phyloP scores from a whole-genome alignment of 2,888 invertebrate genomes.

The Orchesellides sinensis region DNA sequence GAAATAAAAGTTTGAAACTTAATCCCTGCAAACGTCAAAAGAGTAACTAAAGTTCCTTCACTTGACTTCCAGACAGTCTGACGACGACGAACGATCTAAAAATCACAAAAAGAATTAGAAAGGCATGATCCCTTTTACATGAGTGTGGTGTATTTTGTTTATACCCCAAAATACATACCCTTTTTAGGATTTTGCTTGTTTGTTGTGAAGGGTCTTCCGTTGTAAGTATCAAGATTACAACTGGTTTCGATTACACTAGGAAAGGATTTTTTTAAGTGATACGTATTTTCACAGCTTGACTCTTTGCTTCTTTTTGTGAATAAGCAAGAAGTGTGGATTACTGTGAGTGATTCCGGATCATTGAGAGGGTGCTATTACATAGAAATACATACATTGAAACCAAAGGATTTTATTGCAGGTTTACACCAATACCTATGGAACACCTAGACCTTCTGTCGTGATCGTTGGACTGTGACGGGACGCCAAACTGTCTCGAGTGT shows the following conservation, averaged over 20 bases:
- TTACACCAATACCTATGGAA: not conserved
- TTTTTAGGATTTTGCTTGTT: not conserved
- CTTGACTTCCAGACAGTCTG: constrained; percentile 47
- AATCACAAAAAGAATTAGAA: not conserved
- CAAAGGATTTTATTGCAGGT: not conserved
- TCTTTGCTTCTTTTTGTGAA: too few relatives aligned
- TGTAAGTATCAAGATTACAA: constrained; percentile 28
- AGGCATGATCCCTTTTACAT: not conserved
- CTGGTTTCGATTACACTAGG: constrained; percentile 10
- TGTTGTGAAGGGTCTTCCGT: constrained; percentile 28
- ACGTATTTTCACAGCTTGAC: constrained; percentile 15
- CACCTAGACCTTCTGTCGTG: not conserved
- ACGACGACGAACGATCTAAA: constrained; percentile 14
- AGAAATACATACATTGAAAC: not conserved
- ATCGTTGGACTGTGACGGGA: constrained; percentile 26
- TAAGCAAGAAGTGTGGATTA: too few relatives aligned
- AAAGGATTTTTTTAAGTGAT: constrained; percentile 3
- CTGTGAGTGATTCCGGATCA: not conserved
- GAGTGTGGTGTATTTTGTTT: not conserved
- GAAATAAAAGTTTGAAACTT: constrained; percentile 26
- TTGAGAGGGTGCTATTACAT: not conserved
- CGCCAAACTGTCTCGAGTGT: constrained; percentile 47
- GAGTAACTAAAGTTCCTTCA: constrained; percentile 13
- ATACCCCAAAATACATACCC: not conserved
- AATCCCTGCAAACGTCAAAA: constrained; percentile 40